Percentiles rank a stretch among this genome's conserved stretches.
Conservation (phyloP, 2,113 vertebrate genomes). For the Probosciger aterrimus region DNA sequence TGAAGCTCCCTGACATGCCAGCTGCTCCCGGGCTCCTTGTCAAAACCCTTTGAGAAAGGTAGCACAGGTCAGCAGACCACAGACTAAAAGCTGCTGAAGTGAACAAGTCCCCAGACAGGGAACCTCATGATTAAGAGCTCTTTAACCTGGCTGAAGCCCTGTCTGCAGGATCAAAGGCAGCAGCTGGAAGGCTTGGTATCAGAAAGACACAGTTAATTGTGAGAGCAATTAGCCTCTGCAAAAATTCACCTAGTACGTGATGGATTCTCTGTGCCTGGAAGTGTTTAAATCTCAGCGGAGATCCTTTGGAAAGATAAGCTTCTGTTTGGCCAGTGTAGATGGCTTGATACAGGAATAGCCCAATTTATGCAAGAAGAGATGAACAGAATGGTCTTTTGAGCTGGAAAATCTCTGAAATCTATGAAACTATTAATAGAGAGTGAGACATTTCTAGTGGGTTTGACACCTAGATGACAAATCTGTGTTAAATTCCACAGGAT, state of each 20-base stretch:
- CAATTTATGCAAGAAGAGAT: background rate
- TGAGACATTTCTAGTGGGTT: conserved; percentile 22
- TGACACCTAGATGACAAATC: conserved; percentile 53
- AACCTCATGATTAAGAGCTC: background rate
- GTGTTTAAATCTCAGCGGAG: background rate
- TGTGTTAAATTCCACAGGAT: conserved; percentile 26
- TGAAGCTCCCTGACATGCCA: background rate
- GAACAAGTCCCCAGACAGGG: background rate
- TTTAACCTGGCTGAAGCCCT: background rate
- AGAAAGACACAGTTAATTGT: background rate
- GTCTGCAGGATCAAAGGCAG: conserved; percentile 1
- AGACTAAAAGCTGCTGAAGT: background rate
- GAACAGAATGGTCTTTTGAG: conserved; percentile 35
- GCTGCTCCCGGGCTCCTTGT: background rate
- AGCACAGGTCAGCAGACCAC: background rate
- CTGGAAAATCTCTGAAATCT: conserved; percentile 39
- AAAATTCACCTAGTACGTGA: background rate
- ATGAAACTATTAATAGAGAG: conserved; percentile 46
- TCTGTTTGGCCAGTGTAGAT: background rate
- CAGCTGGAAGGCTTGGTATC: background rate
- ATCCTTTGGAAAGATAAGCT: background rate
- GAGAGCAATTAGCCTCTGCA: conserved; percentile 1
- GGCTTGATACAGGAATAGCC: background rate
- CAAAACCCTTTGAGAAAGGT: background rate
- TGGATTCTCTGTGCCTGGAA: background rate